Conservation (phyloP, 2,113 vertebrate genomes). For the Nannobrachium achirus region DNA sequence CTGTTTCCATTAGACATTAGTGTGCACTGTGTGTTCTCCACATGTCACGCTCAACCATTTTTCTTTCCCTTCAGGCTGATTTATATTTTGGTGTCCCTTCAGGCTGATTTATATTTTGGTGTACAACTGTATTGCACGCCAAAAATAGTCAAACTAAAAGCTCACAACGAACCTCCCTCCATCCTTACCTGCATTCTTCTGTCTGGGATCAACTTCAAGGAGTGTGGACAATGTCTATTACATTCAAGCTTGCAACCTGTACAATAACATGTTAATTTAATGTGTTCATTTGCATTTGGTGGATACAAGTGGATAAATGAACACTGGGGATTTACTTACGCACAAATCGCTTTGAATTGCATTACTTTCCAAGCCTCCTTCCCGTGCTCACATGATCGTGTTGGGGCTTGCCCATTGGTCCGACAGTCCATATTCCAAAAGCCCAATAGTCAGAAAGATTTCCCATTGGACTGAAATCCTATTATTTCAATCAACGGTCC, state of each 20-base stretch:
- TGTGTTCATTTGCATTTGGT: slow-evolving; percentile 3
- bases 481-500: no score
- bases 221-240: neutral
- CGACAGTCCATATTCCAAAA: no score
- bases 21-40: slow-evolving; percentile 46
- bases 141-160: no score
- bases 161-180: neutral
- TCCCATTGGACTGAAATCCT: no score
- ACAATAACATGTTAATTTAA: neutral
- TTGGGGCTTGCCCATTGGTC: no score
- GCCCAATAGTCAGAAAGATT: no score
- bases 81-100: neutral
- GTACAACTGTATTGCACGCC: no score
- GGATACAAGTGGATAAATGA: neutral
- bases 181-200: neutral
- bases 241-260: slow-evolving; percentile 12
- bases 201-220: neutral
- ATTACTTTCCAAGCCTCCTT: slow-evolving; percentile 12
- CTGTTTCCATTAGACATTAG: slow-evolving; percentile 53
- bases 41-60: slow-evolving; percentile 27
- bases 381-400: neutral
- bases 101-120: no score
- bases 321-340: neutral
- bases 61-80: neutral
- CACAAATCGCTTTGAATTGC: slow-evolving; percentile 12